Conservation (phyloP, 53 echinoderm and acorn worm species). For the Henricia sp. region DNA sequence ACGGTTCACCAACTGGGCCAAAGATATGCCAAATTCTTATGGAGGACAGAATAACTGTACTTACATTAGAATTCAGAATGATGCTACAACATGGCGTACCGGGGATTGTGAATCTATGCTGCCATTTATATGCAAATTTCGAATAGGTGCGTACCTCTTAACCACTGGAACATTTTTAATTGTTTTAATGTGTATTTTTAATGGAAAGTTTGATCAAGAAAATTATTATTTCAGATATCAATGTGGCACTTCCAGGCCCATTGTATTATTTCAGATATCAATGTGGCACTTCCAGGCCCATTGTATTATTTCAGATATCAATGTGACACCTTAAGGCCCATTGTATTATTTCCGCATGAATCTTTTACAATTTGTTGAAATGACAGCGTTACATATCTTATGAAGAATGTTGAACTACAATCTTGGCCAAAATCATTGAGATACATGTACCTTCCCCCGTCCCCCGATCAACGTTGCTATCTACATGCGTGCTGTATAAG, state of each 20-base stretch:
- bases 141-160: conserved; percentile 33
- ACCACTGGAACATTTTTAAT: background rate
- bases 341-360: too few species aligned
- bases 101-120: conserved; percentile 41
- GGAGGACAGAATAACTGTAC: background rate
- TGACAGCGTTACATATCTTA: too few species aligned
- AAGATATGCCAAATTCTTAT: conserved; percentile 52
- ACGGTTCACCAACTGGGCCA: conserved; percentile 72
- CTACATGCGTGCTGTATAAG: too few species aligned
- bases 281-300: background rate
- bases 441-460: too few species aligned
- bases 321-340: too few species aligned
- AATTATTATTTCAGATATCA: background rate
- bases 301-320: too few species aligned
- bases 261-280: background rate
- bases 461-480: too few species aligned
- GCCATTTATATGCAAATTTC: conserved; percentile 72
- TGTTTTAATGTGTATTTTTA: too few species aligned
- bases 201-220: too few species aligned
- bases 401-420: too few species aligned
- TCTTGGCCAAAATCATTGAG: too few species aligned
- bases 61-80: background rate
- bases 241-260: background rate
- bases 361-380: too few species aligned
- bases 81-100: conserved; percentile 62